Conservation (phyloP, 2,888 invertebrate species). For the Hyalella azteca region DNA sequence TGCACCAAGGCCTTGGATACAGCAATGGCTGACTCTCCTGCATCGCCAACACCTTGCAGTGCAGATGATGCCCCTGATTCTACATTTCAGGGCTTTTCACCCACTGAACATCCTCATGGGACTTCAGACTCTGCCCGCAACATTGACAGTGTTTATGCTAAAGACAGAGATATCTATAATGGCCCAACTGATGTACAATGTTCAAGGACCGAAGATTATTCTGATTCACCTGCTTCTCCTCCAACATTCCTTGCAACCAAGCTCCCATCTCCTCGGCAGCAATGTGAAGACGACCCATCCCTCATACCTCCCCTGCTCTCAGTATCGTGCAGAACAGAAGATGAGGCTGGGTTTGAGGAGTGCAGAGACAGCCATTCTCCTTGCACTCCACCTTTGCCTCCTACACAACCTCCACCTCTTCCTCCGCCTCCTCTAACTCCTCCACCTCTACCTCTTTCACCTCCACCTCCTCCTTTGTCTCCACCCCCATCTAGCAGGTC, state of each 20-base stretch:
- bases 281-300: too few relatives aligned
- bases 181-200: not conserved
- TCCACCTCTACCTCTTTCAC: constrained; percentile 27
- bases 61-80: not conserved
- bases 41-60: not conserved
- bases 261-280: not conserved
- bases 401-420: constrained; percentile 16
- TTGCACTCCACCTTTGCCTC: constrained; percentile 33
- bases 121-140: not conserved
- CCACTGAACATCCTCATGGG: not conserved
- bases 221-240: constrained; percentile 11
- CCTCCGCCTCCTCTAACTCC: constrained; percentile 33
- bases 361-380: not conserved
- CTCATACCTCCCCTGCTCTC: too few relatives aligned
- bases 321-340: not conserved
- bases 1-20: not conserved
- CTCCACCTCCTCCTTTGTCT: constrained; percentile 31
- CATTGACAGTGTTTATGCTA: not conserved
- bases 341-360: not conserved
- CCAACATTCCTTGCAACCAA: not conserved
- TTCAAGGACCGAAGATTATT: not conserved
- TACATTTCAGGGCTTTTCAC: not conserved
- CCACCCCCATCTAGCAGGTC: constrained; percentile 30
- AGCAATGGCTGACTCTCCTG: constrained; percentile 6
- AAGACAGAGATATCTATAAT: not conserved